These are phyloP conservation scores for Chrysogorgia sp. DNA, from an alignment of 92 coral and sea anemone species.

Conservation along the genomic window DNA sequence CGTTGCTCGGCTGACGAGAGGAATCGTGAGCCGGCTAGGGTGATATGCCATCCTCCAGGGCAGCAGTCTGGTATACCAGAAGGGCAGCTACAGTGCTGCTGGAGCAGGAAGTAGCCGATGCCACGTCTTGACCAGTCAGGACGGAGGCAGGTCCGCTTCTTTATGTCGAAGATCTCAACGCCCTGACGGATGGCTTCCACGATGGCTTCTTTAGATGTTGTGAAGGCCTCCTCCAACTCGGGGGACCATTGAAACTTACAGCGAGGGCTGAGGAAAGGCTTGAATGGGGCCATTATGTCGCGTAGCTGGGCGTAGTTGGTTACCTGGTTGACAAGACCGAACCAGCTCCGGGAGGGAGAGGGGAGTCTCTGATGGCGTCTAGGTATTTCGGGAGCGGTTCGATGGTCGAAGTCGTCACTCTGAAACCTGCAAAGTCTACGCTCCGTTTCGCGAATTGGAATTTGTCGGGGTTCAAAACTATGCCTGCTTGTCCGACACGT, in stretches of 20 bases:
- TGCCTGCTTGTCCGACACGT: conserved; percentile 31
- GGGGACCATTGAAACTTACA: conserved; percentile 16
- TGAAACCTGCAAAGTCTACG: conserved; percentile 56
- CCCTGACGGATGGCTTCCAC: conserved; percentile 56
- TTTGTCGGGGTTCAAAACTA: conserved; percentile 38
- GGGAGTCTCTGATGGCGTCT: conserved; percentile 58
- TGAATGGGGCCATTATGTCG: conserved; percentile 40
- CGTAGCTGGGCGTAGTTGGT: conserved; percentile 39
- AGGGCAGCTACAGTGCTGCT: conserved; percentile 58
- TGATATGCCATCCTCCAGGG: conserved; percentile 54
- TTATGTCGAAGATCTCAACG: conserved; percentile 38
- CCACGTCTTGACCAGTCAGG: conserved; percentile 53
- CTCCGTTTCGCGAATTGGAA: conserved; percentile 31
- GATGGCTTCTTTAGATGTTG: conserved; percentile 43
- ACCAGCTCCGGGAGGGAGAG: conserved; percentile 48
- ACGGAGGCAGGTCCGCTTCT: conserved; percentile 58
- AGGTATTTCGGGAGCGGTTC: conserved; percentile 61
- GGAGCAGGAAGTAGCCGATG: conserved; percentile 54
- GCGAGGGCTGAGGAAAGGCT: too few relatives aligned
- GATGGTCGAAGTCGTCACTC: conserved; percentile 39
- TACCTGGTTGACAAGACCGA: conserved; percentile 42
- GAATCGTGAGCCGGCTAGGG: conserved; percentile 57
- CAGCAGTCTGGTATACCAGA: conserved; percentile 56
- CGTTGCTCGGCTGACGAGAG: conserved; percentile 52
- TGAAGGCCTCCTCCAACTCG: conserved; percentile 45